These are phyloP conservation scores for Varanus komodoensis DNA, from an alignment of 2,113 vertebrate species.

Conservation along the genomic window DNA sequence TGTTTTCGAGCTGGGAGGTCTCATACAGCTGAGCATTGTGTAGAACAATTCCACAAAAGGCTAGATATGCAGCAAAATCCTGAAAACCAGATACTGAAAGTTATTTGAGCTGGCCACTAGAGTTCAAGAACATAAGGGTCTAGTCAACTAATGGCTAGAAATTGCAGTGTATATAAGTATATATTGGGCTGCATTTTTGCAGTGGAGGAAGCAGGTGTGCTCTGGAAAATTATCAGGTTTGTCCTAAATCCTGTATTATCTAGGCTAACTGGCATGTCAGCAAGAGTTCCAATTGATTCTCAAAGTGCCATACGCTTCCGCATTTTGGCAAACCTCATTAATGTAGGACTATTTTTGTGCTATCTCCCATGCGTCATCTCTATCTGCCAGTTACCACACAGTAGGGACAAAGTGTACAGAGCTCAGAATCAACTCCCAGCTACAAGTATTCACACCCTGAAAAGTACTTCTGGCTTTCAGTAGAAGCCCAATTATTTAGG, in stretches of 20 bases:
- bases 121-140: neutral
- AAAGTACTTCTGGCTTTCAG: constrained; percentile 25
- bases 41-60: constrained; percentile 97
- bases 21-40: constrained; percentile 97
- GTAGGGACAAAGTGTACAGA: neutral
- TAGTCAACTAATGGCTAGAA: neutral
- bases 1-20: constrained; percentile 94
- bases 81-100: constrained; percentile 59
- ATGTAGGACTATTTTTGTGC: neutral
- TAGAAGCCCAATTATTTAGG: neutral
- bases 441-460: neutral
- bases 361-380: neutral
- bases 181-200: neutral
- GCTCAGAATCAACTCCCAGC: neutral
- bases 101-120: neutral
- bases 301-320: too few relatives aligned
- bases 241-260: neutral
- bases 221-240: neutral
- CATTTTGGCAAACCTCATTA: neutral
- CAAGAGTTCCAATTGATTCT: neutral
- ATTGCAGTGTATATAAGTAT: neutral
- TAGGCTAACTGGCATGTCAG: neutral
- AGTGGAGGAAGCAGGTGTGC: neutral
- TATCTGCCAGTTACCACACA: neutral
- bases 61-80: constrained; percentile 95